Conservation (phyloP, 1,140 invertebrate genomes). For the Philopotamus ludificatus region DNA sequence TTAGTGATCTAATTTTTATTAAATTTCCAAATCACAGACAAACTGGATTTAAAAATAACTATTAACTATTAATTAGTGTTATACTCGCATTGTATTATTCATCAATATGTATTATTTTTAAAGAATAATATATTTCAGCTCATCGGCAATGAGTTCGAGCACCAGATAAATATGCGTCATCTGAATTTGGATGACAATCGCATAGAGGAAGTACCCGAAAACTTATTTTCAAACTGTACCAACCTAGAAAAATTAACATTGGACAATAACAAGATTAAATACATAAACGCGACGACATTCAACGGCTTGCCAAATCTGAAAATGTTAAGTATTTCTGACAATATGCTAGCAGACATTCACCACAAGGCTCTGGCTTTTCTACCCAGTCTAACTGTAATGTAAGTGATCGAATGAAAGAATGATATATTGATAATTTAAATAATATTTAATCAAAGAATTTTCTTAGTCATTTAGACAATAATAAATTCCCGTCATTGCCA, state of each 20-base stretch:
- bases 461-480: constrained; percentile 76
- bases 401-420: constrained; percentile 42
- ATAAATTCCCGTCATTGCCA: constrained; percentile 72
- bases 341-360: constrained; percentile 52
- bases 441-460: constrained; percentile 13
- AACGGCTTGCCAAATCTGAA: constrained; percentile 49
- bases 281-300: constrained; percentile 50
- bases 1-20: no score
- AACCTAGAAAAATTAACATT: constrained; percentile 60
- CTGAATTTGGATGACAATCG: constrained; percentile 54
- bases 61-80: no score
- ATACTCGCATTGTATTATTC: no score
- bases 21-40: no score
- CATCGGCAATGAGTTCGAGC: constrained; percentile 49
- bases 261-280: constrained; percentile 60
- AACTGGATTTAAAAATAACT: no score
- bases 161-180: constrained; percentile 46
- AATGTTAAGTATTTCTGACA: constrained; percentile 50
- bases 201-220: constrained; percentile 57
- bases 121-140: no score
- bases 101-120: no score
- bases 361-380: constrained; percentile 52
- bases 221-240: constrained; percentile 56
- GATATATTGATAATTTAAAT: neutral
- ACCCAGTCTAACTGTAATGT: constrained; percentile 53